These are phyloP conservation scores for Manis pentadactyla DNA, from an alignment of 2,797 vertebrate species.

Conservation along the genomic window DNA sequence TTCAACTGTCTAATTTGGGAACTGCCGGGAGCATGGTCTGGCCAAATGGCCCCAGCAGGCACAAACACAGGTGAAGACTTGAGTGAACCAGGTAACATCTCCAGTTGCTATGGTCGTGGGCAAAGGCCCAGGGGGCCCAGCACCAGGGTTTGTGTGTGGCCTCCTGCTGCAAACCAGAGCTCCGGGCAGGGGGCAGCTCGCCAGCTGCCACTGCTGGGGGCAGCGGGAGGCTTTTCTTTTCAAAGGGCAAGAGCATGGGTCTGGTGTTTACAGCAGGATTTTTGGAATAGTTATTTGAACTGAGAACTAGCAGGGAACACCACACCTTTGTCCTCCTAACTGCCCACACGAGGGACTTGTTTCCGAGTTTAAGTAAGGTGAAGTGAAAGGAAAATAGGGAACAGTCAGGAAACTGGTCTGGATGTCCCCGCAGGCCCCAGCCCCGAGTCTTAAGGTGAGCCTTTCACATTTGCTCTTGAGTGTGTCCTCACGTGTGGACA, in stretches of 20 bases:
- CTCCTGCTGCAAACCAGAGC: neutral
- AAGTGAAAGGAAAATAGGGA: conserved; percentile 39
- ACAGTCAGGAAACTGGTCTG: neutral
- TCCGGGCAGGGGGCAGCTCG: neutral
- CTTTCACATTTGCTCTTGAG: neutral
- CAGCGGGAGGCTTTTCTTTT: neutral
- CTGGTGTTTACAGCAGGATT: conserved; percentile 19
- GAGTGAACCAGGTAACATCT: neutral
- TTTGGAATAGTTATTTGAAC: conserved; percentile 52
- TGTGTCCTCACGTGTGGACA: conserved; percentile 50
- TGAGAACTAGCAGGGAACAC: neutral
- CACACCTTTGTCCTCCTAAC: neutral
- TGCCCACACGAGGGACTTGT: neutral
- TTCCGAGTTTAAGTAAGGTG: conserved; percentile 64
- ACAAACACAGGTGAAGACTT: neutral
- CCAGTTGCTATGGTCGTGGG: neutral
- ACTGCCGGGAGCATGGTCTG: neutral
- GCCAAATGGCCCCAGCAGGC: neutral
- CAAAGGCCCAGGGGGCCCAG: neutral
- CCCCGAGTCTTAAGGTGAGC: neutral
- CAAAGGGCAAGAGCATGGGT: neutral
- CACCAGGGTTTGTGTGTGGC: neutral
- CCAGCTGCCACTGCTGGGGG: neutral
- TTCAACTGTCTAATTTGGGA: neutral
- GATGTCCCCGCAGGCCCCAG: neutral